phyloP scores from a whole-genome alignment of 2,888 invertebrate species.

The Drosophila anomelani region DNA sequence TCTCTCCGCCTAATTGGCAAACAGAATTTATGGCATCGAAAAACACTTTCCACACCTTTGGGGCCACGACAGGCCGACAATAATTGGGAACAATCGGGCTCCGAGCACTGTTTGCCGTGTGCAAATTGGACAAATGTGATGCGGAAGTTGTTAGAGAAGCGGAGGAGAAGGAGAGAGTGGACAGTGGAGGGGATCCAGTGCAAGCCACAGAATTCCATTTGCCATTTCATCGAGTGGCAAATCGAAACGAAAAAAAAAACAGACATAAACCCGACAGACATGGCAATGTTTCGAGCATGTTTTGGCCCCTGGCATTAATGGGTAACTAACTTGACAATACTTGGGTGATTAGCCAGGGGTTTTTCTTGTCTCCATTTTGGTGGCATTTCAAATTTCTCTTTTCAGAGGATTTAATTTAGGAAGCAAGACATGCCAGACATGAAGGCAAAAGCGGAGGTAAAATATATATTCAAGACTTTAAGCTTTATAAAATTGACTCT shows the following conservation, averaged over 20 bases:
- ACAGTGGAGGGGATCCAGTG: background rate
- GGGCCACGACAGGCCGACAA: conserved; percentile 63
- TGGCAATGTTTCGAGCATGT: conserved; percentile 56
- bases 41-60: conserved; percentile 77
- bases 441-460: background rate
- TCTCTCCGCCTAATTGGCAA: conserved; percentile 60
- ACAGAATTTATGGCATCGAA: conserved; percentile 68
- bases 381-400: conserved; percentile 23
- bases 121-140: conserved; percentile 77
- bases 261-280: conserved; percentile 37
- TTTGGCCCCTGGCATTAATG: conserved; percentile 66
- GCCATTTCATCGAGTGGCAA: conserved; percentile 34
- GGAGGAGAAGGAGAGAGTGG: conserved; percentile 4
- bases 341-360: conserved; percentile 51
- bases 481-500: no score
- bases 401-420: background rate
- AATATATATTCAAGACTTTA: background rate
- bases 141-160: conserved; percentile 72
- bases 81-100: conserved; percentile 79
- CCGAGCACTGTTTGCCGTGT: conserved; percentile 43
- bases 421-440: background rate
- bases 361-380: conserved; percentile 3
- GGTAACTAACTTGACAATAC: conserved; percentile 47
- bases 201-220: conserved; percentile 29
- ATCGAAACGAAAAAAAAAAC: conserved; percentile 12